A percentile compares a stretch with the other conserved stretches of the same genome.
phyloP scores from a whole-genome alignment of 2,797 vertebrate species.

The Apodemus agrarius region DNA sequence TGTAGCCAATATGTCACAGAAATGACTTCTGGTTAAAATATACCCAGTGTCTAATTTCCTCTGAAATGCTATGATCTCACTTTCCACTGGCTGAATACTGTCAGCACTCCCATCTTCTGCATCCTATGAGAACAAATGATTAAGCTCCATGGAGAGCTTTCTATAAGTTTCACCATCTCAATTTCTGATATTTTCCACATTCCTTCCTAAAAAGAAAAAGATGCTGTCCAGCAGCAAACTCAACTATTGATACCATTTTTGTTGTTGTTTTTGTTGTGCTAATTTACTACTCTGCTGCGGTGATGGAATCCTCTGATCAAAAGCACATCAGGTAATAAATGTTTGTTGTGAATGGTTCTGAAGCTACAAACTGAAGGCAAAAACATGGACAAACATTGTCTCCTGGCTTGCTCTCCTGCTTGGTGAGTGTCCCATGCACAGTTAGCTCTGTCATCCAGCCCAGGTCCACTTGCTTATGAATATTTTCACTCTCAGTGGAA shows the following conservation, averaged over 20 bases:
- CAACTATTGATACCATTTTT: too few species aligned
- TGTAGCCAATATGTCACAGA: neutral
- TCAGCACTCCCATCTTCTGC: neutral
- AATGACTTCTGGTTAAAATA: neutral
- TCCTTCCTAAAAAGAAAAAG: neutral
- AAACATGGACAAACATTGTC: too few species aligned
- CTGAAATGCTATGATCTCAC: neutral
- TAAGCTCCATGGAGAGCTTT: neutral
- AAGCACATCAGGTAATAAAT: too few species aligned
- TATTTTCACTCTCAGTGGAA: too few species aligned
- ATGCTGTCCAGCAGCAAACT: neutral
- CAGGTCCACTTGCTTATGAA: too few species aligned
- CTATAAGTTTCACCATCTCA: neutral
- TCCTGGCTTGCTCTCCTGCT: too few species aligned
- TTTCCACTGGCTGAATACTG: neutral
- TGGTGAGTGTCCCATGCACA: too few species aligned
- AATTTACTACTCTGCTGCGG: neutral
- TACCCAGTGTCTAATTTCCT: neutral
- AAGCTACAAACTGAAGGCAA: too few species aligned
- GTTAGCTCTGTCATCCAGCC: too few species aligned
- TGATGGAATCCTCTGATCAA: neutral
- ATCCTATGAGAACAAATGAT: neutral
- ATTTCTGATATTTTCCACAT: too few species aligned
- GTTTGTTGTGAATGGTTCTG: too few species aligned
- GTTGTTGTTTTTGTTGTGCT: neutral